Conservation (phyloP, 2,888 invertebrate genomes). For the Thalpophila matura region DNA sequence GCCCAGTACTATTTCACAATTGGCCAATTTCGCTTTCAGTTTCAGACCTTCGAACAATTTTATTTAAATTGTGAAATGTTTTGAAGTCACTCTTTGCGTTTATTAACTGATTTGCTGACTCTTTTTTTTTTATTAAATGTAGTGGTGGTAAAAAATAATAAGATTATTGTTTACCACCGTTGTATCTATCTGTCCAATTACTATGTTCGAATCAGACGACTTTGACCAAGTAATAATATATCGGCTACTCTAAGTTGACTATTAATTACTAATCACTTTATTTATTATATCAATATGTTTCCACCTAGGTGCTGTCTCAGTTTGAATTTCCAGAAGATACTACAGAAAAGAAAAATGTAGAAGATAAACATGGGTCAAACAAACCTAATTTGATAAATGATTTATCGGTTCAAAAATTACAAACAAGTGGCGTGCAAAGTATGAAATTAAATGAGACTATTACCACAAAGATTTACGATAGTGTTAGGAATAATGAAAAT, state of each 20-base stretch:
- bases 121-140: too few species aligned
- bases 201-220: constrained; percentile 88
- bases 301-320: constrained; percentile 81
- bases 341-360: constrained; percentile 11
- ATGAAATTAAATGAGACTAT: constrained; percentile 7
- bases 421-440: constrained; percentile 8
- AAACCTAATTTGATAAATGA: constrained; percentile 9
- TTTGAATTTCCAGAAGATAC: constrained; percentile 79
- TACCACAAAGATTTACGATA: background rate
- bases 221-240: constrained; percentile 84
- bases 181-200: constrained; percentile 7
- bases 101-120: too few species aligned
- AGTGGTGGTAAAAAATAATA: too few species aligned
- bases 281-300: too few species aligned
- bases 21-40: too few species aligned
- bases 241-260: too few species aligned
- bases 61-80: too few species aligned
- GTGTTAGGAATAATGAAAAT: constrained; percentile 19
- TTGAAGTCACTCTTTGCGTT: too few species aligned
- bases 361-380: constrained; percentile 16
- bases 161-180: too few species aligned
- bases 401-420: background rate
- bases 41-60: too few species aligned
- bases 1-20: too few species aligned
- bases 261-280: too few species aligned